Conservation (phyloP, 2,797 vertebrate genomes). For the Lophotriccus pileatus region DNA sequence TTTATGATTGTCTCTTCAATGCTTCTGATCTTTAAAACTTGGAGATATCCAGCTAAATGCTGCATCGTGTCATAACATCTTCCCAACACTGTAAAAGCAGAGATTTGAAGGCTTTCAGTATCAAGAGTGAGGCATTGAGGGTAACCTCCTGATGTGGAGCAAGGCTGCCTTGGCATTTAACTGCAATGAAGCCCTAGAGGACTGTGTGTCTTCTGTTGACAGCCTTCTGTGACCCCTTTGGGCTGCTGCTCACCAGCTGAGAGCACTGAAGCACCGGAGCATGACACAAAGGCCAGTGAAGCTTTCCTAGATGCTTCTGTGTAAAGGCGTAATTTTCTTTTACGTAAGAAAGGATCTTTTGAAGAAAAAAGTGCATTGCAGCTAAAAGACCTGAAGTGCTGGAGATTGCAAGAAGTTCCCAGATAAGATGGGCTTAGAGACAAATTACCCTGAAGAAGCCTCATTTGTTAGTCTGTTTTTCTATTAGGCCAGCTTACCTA, state of each 20-base stretch:
- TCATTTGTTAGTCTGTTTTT: not conserved
- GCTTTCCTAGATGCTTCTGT: not conserved
- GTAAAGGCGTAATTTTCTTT: not conserved
- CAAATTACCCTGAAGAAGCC: not conserved
- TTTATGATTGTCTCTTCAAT: not conserved
- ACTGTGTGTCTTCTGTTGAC: not conserved
- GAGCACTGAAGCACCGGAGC: not conserved
- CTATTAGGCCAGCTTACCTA: not conserved
- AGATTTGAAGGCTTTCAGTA: not conserved
- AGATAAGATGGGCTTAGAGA: not conserved
- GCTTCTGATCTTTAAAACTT: not conserved
- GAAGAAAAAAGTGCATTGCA: not conserved
- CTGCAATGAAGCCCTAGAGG: not conserved
- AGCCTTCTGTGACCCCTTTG: not conserved
- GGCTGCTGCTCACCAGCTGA: not conserved
- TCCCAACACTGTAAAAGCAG: not conserved
- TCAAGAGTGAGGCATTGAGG: not conserved
- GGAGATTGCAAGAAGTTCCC: not conserved
- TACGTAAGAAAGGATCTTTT: not conserved
- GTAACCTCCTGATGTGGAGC: not conserved
- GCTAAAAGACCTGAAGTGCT: not conserved
- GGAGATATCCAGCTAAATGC: not conserved
- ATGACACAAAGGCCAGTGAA: not conserved
- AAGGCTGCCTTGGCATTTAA: not conserved
- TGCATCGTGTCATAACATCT: not conserved